These are phyloP conservation scores for Mesaphorura yosii DNA, from an alignment of 1,140 invertebrate genomes.

Conservation along the genomic window DNA sequence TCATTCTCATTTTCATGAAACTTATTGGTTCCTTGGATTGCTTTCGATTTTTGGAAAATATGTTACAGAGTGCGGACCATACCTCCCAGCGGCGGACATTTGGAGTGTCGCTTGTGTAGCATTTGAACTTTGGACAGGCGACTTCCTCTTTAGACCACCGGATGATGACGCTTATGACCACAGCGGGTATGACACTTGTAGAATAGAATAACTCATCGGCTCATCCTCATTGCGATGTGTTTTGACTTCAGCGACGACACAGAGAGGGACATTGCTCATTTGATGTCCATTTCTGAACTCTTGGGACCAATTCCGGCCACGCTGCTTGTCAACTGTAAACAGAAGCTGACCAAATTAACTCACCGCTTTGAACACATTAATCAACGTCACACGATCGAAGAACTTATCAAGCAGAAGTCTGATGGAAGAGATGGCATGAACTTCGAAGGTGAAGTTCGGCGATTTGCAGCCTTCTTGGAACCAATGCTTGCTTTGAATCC, in stretches of 20 bases:
- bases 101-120: constrained; percentile 99
- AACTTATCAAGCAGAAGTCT: constrained; percentile 80
- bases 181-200: too few species aligned
- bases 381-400: constrained; percentile 85
- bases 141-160: constrained; percentile 98
- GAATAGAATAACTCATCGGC: too few species aligned
- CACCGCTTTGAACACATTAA: constrained; percentile 59
- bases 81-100: constrained; percentile 89
- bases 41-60: too few species aligned
- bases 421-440: constrained; percentile 94
- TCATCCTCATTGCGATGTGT: too few species aligned
- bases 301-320: constrained; percentile 85
- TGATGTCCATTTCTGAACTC: constrained; percentile 96
- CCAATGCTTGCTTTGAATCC: constrained; percentile 95
- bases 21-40: too few species aligned
- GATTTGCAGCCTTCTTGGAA: constrained; percentile 81
- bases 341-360: constrained; percentile 87
- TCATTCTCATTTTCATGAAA: too few species aligned
- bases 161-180: constrained; percentile 60
- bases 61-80: constrained; percentile 87
- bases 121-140: constrained; percentile 97
- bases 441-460: constrained; percentile 59
- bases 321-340: constrained; percentile 79
- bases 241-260: too few species aligned
- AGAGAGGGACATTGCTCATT: constrained; percentile 97